These are phyloP conservation scores for Saccostrea glomerata DNA, from an alignment of 1,140 invertebrate genomes.

Conservation along the genomic window DNA sequence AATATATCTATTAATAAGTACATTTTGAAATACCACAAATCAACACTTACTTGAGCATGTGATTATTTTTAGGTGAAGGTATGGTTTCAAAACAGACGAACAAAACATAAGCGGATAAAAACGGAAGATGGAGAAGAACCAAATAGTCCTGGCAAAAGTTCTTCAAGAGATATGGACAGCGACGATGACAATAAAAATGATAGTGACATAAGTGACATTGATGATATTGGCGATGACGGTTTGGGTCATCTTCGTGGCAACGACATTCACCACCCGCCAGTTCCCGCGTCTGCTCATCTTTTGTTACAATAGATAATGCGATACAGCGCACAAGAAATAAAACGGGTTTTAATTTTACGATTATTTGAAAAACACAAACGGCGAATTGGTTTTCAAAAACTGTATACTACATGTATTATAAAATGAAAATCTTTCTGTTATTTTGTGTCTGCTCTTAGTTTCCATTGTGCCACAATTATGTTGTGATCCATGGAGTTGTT, in stretches of 20 bases:
- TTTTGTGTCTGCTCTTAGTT: neutral
- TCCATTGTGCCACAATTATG: neutral
- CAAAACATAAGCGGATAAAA: constrained; percentile 98
- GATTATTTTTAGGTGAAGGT: constrained; percentile 91
- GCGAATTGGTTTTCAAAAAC: too few relatives aligned
- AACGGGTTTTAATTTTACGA: neutral
- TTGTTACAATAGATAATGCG: neutral
- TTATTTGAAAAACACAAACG: neutral
- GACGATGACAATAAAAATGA: constrained; percentile 35
- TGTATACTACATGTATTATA: neutral
- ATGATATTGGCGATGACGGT: constrained; percentile 43
- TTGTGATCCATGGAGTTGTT: neutral
- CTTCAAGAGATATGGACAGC: constrained; percentile 32
- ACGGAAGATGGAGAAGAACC: constrained; percentile 88
- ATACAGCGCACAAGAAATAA: neutral
- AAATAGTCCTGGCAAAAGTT: neutral
- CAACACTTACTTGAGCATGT: neutral
- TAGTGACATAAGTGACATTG: constrained; percentile 52
- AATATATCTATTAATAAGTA: neutral
- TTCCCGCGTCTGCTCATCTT: neutral
- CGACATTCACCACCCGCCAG: neutral
- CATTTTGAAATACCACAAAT: neutral
- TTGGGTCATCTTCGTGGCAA: constrained; percentile 11
- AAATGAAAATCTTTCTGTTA: neutral
- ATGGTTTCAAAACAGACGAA: constrained; percentile 98